Evolutionary conservation across 2,113 vertebrate species (phyloP).

Genomic region (Corythornis vintsioides): DNA sequence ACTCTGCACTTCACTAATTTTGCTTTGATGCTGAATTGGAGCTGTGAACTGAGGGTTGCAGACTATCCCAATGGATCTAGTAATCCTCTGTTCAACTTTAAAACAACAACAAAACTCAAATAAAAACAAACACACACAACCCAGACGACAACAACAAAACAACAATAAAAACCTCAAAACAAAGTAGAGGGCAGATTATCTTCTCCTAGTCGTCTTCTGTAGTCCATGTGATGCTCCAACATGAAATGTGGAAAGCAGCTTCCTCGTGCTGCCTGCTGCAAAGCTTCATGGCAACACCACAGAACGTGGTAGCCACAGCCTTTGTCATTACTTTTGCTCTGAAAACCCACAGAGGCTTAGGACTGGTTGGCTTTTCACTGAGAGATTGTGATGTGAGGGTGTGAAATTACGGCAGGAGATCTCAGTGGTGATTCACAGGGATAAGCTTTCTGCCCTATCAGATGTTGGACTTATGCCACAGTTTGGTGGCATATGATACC

Average conservation of each 20-base stretch:
- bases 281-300: background rate
- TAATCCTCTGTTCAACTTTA: background rate
- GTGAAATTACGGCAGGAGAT: slow-evolving; percentile 54
- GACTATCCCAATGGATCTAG: background rate
- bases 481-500: slow-evolving; percentile 32
- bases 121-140: no score
- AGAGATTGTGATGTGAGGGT: background rate
- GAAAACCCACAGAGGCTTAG: background rate
- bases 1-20: background rate
- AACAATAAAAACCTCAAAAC: no score
- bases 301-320: background rate
- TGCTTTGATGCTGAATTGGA: slow-evolving; percentile 8
- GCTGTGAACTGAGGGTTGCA: background rate
- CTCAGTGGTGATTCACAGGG: background rate
- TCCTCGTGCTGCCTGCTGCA: background rate
- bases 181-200: background rate
- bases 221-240: rapidly evolving
- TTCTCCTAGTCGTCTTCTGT: background rate
- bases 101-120: no score
- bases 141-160: no score
- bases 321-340: background rate
- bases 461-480: slow-evolving; percentile 20
- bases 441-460: slow-evolving; percentile 19
- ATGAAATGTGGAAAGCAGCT: background rate
- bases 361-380: background rate